These are phyloP conservation scores for Metopolophium dirhodum DNA, from an alignment of 1,140 invertebrate species.

Conservation along the genomic window DNA sequence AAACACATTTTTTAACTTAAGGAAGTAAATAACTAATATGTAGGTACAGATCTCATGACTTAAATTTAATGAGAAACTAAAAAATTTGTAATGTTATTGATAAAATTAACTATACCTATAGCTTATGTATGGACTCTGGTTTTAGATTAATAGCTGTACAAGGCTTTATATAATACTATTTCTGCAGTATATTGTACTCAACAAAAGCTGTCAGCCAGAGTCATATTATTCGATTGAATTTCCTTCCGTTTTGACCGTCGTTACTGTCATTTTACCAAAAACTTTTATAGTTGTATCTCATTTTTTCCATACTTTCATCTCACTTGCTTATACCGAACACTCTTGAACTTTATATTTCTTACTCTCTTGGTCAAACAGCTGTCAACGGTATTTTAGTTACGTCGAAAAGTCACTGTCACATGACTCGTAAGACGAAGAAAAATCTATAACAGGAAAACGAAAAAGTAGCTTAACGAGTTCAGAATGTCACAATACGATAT, in stretches of 20 bases:
- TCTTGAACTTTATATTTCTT: constrained; percentile 5
- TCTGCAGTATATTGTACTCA: neutral
- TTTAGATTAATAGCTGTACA: neutral
- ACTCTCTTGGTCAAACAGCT: neutral
- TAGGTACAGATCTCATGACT: neutral
- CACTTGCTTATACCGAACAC: neutral
- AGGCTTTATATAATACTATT: neutral
- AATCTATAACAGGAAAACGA: neutral
- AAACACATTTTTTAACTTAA: neutral
- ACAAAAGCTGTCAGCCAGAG: neutral
- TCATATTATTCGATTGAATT: constrained; percentile 39
- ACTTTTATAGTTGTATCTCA: neutral
- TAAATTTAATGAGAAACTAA: neutral
- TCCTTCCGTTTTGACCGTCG: neutral
- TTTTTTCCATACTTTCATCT: neutral
- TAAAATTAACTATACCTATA: neutral
- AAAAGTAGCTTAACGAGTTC: constrained; percentile 19
- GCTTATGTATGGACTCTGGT: neutral
- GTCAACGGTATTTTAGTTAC: constrained; percentile 34
- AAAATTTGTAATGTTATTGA: neutral
- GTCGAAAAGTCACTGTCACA: constrained; percentile 38
- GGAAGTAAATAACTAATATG: neutral
- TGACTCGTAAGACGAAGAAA: neutral
- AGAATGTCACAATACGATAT: constrained; percentile 32
- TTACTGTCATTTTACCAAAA: constrained; percentile 25